Evolutionary conservation across 2,797 vertebrate genomes (phyloP).

Genomic region (Falco naumanni): DNA sequence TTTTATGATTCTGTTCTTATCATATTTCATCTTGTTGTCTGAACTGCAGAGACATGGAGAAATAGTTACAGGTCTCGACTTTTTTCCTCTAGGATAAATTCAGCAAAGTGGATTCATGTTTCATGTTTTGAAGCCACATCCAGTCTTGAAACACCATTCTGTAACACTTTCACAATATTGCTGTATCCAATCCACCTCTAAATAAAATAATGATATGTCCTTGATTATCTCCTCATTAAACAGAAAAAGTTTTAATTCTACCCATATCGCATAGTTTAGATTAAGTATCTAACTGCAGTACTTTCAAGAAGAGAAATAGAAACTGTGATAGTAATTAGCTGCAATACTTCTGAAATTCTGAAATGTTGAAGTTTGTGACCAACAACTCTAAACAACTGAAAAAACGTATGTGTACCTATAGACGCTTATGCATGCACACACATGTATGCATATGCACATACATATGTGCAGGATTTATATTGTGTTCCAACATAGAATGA

Average conservation of each 20-base stretch:
- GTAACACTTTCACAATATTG: background rate
- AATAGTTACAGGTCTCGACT: background rate
- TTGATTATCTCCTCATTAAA: background rate
- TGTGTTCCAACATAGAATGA: conserved; percentile 14
- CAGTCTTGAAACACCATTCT: background rate
- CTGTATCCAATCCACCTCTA: background rate
- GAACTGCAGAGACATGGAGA: conserved; percentile 1
- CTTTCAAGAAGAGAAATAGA: background rate
- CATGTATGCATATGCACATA: background rate
- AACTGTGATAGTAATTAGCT: background rate
- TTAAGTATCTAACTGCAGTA: background rate
- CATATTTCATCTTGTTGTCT: conserved; percentile 8
- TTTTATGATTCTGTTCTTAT: background rate
- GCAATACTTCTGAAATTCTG: background rate
- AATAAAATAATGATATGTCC: background rate
- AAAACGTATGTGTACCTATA: background rate
- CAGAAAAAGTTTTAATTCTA: background rate
- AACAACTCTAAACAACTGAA: background rate
- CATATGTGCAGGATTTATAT: background rate
- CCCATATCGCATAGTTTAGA: background rate
- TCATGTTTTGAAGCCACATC: background rate
- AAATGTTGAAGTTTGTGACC: background rate
- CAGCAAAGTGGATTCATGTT: background rate
- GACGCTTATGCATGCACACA: background rate
- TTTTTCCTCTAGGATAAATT: background rate